These are phyloP conservation scores for Noctua janthina DNA, from an alignment of 2,888 invertebrate species.

Conservation along the genomic window DNA sequence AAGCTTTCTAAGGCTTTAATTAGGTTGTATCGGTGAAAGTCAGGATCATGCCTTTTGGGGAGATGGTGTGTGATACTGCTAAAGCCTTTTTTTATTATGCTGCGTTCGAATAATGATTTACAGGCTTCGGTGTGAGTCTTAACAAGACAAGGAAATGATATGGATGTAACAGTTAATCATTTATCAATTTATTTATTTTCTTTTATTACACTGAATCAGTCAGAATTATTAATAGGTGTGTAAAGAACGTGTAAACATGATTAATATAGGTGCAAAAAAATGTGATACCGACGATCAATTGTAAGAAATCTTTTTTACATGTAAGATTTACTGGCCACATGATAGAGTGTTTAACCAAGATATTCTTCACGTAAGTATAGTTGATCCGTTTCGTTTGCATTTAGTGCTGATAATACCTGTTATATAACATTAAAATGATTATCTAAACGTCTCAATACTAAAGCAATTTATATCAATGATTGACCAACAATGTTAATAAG, in stretches of 20 bases:
- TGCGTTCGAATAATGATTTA: constrained; percentile 32
- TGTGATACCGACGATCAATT: constrained; percentile 46
- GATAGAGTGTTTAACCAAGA: constrained; percentile 23
- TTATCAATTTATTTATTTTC: constrained; percentile 35
- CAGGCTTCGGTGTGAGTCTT: constrained; percentile 3
- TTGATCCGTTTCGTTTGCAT: constrained; percentile 31
- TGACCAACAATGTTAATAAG: constrained; percentile 79
- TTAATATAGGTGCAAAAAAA: constrained; percentile 49
- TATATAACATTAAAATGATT: constrained; percentile 69
- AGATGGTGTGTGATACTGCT: constrained; percentile 39
- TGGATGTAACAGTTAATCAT: constrained; percentile 39
- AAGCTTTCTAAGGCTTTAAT: constrained; percentile 65
- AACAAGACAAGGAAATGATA: constrained; percentile 24
- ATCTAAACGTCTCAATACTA: constrained; percentile 70
- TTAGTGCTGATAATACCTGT: constrained; percentile 53
- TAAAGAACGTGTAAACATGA: constrained; percentile 61
- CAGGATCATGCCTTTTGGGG: constrained; percentile 43
- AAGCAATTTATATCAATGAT: constrained; percentile 77
- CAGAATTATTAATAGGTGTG: constrained; percentile 55
- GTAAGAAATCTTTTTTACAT: constrained; percentile 43
- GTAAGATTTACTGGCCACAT: constrained; percentile 43
- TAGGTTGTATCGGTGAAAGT: constrained; percentile 62
- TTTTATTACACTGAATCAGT: constrained; percentile 32
- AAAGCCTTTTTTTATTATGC: constrained; percentile 8
- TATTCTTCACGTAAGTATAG: constrained; percentile 20